Evolutionary conservation across 2,888 invertebrate genomes (phyloP).

Genomic region (Hyppa rectilinea): DNA sequence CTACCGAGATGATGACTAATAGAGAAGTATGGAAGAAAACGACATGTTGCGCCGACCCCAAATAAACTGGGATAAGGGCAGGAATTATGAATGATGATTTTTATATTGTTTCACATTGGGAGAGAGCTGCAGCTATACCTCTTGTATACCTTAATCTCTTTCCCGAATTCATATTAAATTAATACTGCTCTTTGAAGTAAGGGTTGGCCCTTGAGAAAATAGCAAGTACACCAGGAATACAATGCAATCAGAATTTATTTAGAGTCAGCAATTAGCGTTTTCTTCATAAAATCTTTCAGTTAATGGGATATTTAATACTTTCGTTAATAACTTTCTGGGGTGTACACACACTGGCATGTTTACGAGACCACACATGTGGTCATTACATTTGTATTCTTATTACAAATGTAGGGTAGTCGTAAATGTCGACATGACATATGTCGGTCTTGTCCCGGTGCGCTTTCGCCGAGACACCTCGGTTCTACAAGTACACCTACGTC

Average conservation of each 20-base stretch:
- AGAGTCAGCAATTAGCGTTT: not conserved
- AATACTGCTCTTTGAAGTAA: too few species aligned
- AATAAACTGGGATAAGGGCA: too few species aligned
- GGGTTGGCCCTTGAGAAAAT: too few species aligned
- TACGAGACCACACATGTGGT: conserved; percentile 84
- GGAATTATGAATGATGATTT: too few species aligned
- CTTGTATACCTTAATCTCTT: too few species aligned
- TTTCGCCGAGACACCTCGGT: conserved; percentile 46
- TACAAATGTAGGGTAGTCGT: conserved; percentile 81
- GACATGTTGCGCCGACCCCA: too few species aligned
- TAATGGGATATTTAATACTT: conserved; percentile 44
- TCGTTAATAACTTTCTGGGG: conserved; percentile 56
- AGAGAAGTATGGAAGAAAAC: too few species aligned
- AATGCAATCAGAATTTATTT: not conserved
- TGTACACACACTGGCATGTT: conserved; percentile 65
- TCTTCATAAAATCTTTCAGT: conserved; percentile 23
- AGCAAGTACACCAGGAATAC: not conserved
- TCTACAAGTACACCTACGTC: conserved; percentile 45
- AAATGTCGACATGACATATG: conserved; percentile 83
- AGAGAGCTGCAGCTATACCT: too few species aligned
- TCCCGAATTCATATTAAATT: too few species aligned
- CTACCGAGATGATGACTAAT: too few species aligned
- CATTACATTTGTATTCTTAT: conserved; percentile 78
- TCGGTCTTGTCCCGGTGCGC: conserved; percentile 47
- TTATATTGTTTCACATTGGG: too few species aligned